These are phyloP conservation scores for Haplochromis vanheusdeni DNA, from an alignment of 2,113 vertebrate genomes.

Conservation along the genomic window DNA sequence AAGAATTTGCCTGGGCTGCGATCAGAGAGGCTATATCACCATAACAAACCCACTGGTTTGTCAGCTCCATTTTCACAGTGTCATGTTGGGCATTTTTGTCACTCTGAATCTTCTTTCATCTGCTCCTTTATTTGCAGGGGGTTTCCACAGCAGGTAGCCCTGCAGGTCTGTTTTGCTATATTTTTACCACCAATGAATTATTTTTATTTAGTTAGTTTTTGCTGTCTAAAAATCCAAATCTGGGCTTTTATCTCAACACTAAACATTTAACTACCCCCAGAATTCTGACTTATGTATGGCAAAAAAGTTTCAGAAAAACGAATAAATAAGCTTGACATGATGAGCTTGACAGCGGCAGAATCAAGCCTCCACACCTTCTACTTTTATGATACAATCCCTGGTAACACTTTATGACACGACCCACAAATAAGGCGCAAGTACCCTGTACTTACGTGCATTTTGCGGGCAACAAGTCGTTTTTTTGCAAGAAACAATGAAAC, in stretches of 20 bases:
- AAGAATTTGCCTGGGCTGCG: not conserved
- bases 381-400: not conserved
- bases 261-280: not conserved
- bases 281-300: not conserved
- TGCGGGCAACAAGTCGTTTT: rapidly evolving
- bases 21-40: not conserved
- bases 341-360: no score
- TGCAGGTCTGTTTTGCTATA: not conserved
- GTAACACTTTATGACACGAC: not conserved
- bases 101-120: not conserved
- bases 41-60: not conserved
- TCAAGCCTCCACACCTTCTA: not conserved
- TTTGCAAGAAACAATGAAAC: not conserved
- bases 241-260: not conserved
- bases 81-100: not conserved
- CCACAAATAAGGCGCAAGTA: not conserved
- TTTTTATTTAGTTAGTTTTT: not conserved
- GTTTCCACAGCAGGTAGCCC: not conserved
- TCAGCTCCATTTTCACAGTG: not conserved
- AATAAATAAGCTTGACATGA: no score
- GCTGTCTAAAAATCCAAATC: not conserved
- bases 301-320: not conserved
- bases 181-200: not conserved
- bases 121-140: not conserved
- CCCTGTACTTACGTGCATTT: not conserved